Conservation (phyloP, 2,888 invertebrate genomes). For the Pollenia angustigena region DNA sequence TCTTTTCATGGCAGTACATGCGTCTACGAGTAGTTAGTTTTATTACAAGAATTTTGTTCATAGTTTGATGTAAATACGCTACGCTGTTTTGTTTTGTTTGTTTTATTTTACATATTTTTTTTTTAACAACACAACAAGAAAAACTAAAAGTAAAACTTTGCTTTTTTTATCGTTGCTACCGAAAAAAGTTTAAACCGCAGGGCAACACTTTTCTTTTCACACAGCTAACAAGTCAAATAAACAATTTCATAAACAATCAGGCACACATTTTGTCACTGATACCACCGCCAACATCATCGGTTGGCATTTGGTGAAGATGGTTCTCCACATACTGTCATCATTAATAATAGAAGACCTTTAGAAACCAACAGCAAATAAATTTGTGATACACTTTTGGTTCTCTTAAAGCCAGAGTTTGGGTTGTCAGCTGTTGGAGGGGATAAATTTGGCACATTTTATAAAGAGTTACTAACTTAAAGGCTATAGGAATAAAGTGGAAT, state of each 20-base stretch:
- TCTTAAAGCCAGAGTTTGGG: not conserved
- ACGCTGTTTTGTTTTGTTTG: slow-evolving; percentile 24
- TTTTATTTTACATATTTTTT: slow-evolving; percentile 7
- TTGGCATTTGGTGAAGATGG: slow-evolving; percentile 32
- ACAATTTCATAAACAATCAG: slow-evolving; percentile 63
- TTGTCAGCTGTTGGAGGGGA: not conserved
- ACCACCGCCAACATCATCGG: slow-evolving; percentile 31
- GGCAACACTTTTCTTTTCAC: slow-evolving; percentile 70
- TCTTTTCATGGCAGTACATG: slow-evolving; percentile 3
- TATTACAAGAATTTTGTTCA: slow-evolving; percentile 39
- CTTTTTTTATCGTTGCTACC: slow-evolving; percentile 49
- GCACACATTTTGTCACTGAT: slow-evolving; percentile 67
- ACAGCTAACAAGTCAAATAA: slow-evolving; percentile 71
- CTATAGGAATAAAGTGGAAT: no score
- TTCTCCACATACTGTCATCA: slow-evolving; percentile 49
- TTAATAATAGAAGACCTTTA: slow-evolving; percentile 62
- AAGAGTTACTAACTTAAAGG: no score
- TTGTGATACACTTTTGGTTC: slow-evolving; percentile 36
- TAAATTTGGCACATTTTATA: no score
- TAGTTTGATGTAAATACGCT: slow-evolving; percentile 45
- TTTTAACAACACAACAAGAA: slow-evolving; percentile 21
- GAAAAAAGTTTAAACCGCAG: slow-evolving; percentile 66
- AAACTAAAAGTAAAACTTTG: slow-evolving; percentile 53
- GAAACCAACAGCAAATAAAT: slow-evolving; percentile 32
- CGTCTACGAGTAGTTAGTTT: slow-evolving; percentile 39